phyloP scores from a whole-genome alignment of 53 echinoderm and acorn worm genomes.

The Antedon mediterranea region DNA sequence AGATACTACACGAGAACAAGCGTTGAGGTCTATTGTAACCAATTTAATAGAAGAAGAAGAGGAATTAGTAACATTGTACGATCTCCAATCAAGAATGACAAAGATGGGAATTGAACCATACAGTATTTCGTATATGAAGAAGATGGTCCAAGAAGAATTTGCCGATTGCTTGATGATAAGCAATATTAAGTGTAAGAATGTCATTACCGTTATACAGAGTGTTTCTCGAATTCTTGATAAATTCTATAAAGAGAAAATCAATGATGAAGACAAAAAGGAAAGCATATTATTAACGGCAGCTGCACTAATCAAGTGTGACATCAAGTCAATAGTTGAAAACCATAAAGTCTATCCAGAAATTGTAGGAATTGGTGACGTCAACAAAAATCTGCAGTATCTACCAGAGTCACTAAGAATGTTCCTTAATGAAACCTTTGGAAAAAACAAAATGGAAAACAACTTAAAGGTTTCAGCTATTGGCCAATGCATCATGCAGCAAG shows the following conservation, averaged over 20 bases:
- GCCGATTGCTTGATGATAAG: neutral
- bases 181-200: neutral
- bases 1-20: neutral
- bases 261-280: neutral
- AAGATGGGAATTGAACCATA: neutral
- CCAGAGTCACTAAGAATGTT: too few species aligned
- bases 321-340: too few species aligned
- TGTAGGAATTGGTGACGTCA: neutral
- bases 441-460: too few species aligned
- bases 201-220: neutral
- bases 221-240: neutral
- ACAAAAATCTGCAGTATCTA: neutral
- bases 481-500: neutral
- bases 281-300: neutral
- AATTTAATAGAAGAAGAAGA: neutral
- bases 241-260: neutral
- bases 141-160: neutral
- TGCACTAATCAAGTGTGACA: too few species aligned
- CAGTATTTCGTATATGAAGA: neutral
- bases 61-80: neutral
- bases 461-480: too few species aligned
- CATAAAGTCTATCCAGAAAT: neutral
- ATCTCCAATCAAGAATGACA: neutral
- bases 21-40: neutral
- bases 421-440: too few species aligned